Base-by-base conservation (phyloP, 1,140 invertebrate genomes). In the Aphidius gifuensis region DNA sequence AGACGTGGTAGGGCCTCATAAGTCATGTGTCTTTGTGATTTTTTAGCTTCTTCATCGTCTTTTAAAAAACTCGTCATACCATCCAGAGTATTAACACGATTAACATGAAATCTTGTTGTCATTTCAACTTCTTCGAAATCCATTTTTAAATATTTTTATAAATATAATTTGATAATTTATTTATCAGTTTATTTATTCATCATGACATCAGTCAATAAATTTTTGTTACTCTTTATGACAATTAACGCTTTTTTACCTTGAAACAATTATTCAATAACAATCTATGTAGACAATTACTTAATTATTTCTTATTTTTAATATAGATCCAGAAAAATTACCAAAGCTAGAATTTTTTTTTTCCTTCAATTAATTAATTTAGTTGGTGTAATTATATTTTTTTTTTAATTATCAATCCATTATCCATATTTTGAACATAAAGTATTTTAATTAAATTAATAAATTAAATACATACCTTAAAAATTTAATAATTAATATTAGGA, bases 1-100 rank as follows among this genome's bases (percentile, higher is more conserved):
- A 96, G 78, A 54, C 94, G 84, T 7, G 94, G 94, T 49, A 97
- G 74, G 3, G 94, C 94, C 82, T 98, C 95, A 9, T 93, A 83
- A 1, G 94, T 97, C 75, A 97, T 90, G 73, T 94, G 90, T 58
- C 93, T 91, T 51, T 80, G 66, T 4, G 78, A 80, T 45, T 80
- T 80, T 46, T 66, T 74, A 2, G 76, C 76, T 55, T 81, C 78
- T 60, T 81, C 78, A 44, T 81, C 79, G 1, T 76, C 79, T 32
- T 32, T 32, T 2, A 81, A 67, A 6, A 81, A 74, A 48, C 78
- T 81, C 1, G 77, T 73, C 9, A 77, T 70, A 32, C 79, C 79
- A 61, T 81, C 79, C 39, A 80, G 64, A 45, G 79, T 82, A 69
- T 84, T 82, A 5, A 86, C 84, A 5, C 83, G 75, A 64, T 86